A percentile compares a stretch with the other conserved stretches of the same genome.
These are phyloP conservation scores for Acleris cristana DNA, from an alignment of 2,888 invertebrate species.

Conservation along the genomic window DNA sequence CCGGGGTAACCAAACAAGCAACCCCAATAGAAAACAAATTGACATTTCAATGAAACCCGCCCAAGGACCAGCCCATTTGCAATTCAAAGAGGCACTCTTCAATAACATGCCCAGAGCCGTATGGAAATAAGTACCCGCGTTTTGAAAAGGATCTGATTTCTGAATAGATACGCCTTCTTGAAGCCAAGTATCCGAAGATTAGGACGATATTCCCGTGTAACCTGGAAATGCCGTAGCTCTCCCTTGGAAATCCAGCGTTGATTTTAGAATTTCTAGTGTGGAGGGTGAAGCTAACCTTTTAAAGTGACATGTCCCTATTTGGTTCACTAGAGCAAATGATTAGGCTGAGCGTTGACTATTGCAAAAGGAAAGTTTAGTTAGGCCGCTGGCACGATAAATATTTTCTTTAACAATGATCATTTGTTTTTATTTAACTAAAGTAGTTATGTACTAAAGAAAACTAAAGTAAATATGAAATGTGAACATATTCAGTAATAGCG, in stretches of 20 bases:
- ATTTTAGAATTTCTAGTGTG: slow-evolving; percentile 13
- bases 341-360: slow-evolving; percentile 14
- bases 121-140: slow-evolving; percentile 71
- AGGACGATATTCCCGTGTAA: slow-evolving; percentile 16
- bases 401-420: too few relatives aligned
- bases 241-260: slow-evolving; percentile 16
- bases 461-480: too few relatives aligned
- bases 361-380: background rate
- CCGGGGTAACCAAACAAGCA: slow-evolving; percentile 59
- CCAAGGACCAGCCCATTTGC: slow-evolving; percentile 75
- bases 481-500: too few relatives aligned
- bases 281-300: slow-evolving; percentile 17
- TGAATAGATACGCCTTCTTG: slow-evolving; percentile 52
- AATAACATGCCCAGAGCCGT: slow-evolving; percentile 70
- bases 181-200: slow-evolving; percentile 35
- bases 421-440: too few relatives aligned
- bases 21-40: slow-evolving; percentile 82
- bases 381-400: too few relatives aligned
- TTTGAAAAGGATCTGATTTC: slow-evolving; percentile 77
- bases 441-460: too few relatives aligned
- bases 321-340: slow-evolving; percentile 35
- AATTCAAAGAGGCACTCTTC: slow-evolving; percentile 79
- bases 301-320: slow-evolving; percentile 23
- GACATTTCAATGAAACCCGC: slow-evolving; percentile 78
- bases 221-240: slow-evolving; percentile 15